These are phyloP conservation scores for Antechinus stuartii DNA, from an alignment of 2,113 vertebrate genomes.

Conservation along the genomic window DNA sequence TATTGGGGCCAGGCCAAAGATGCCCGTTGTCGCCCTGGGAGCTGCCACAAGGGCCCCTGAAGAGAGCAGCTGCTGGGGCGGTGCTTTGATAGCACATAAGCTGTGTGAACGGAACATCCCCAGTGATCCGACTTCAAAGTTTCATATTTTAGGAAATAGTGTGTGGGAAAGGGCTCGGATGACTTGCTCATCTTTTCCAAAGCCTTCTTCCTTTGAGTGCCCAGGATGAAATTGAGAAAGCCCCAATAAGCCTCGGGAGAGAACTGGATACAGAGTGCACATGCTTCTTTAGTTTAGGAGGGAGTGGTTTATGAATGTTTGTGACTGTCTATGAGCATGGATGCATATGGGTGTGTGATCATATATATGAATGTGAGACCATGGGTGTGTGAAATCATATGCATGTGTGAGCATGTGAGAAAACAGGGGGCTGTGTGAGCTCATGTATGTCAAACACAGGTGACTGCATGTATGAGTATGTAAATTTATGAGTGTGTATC, in stretches of 20 bases:
- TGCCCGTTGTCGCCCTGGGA: conserved; percentile 21
- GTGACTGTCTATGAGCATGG: not conserved
- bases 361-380: not conserved
- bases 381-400: too few relatives aligned
- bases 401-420: too few relatives aligned
- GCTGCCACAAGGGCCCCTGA: conserved; percentile 29
- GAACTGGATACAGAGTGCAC: conserved; percentile 52
- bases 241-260: conserved; percentile 52
- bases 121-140: conserved; percentile 58
- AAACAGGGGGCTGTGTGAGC: too few relatives aligned
- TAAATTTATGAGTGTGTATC: too few relatives aligned
- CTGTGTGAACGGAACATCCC: conserved; percentile 13
- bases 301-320: too few relatives aligned
- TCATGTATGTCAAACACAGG: too few relatives aligned
- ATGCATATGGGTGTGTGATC: not conserved
- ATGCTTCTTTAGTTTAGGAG: conserved; percentile 10
- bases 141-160: conserved; percentile 52
- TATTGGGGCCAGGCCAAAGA: conserved; percentile 16
- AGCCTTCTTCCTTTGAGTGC: not conserved
- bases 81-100: conserved; percentile 40
- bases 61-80: conserved; percentile 30
- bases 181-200: conserved; percentile 49
- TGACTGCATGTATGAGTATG: too few relatives aligned
- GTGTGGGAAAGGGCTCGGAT: not conserved
- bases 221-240: conserved; percentile 51